A percentile compares a stretch with the other conserved stretches of the same genome.
These are phyloP conservation scores for Himalopsyche tibetana DNA, from an alignment of 2,888 invertebrate genomes.

Conservation along the genomic window DNA sequence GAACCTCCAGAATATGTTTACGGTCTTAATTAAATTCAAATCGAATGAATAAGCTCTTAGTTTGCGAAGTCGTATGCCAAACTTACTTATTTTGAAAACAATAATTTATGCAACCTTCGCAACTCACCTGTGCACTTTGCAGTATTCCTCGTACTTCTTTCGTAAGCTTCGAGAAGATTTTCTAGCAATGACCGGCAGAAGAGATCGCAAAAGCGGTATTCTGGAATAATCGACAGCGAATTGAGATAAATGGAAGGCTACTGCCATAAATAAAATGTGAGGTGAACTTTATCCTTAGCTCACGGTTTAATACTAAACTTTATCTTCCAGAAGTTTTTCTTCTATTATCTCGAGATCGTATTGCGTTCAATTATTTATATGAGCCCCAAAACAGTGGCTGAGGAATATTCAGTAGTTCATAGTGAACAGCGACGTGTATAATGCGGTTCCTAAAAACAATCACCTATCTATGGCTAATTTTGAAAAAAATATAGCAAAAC, in stretches of 20 bases:
- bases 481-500: no score
- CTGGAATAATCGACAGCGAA: slow-evolving; percentile 61
- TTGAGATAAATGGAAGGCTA: slow-evolving; percentile 61
- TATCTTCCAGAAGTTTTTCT: slow-evolving; percentile 49
- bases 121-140: neutral
- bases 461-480: no score
- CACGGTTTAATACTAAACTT: slow-evolving; percentile 45
- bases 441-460: no score
- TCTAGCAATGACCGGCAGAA: neutral
- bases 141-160: neutral
- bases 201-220: neutral
- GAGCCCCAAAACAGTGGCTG: neutral
- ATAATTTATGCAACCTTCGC: neutral
- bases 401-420: slow-evolving; percentile 20
- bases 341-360: slow-evolving; percentile 50
- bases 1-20: neutral
- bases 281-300: slow-evolving; percentile 41
- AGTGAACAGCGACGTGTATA: neutral
- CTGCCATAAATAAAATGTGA: slow-evolving; percentile 47
- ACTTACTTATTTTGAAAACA: neutral
- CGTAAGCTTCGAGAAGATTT: neutral
- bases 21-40: neutral
- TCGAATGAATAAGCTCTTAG: neutral
- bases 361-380: slow-evolving; percentile 56
- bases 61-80: neutral